phyloP scores from a whole-genome alignment of 2,888 invertebrate genomes.

The Drosophila stalkeri region DNA sequence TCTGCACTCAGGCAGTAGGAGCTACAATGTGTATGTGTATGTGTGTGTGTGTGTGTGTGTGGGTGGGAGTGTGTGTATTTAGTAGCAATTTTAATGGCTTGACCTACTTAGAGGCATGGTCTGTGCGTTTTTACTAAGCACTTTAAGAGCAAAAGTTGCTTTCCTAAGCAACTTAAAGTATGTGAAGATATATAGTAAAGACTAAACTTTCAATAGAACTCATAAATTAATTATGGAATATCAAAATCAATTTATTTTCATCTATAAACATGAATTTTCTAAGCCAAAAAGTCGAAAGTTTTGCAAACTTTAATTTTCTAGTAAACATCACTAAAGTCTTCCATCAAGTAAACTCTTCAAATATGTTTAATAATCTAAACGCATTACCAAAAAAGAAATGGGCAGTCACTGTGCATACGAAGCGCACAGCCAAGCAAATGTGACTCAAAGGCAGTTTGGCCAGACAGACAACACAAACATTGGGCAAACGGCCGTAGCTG shows the following conservation, averaged over 20 bases:
- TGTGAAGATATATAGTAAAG: not conserved
- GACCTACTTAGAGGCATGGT: slow-evolving; percentile 62
- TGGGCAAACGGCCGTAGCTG: slow-evolving; percentile 1
- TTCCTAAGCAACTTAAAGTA: slow-evolving; percentile 20
- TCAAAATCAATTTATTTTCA: not conserved
- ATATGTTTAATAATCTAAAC: slow-evolving; percentile 80
- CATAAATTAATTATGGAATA: not conserved
- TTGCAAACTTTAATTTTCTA: not conserved
- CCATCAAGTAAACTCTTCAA: slow-evolving; percentile 38
- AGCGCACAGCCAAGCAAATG: slow-evolving; percentile 23
- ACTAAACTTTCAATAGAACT: not conserved
- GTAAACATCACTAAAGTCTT: not conserved
- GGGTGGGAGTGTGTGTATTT: slow-evolving; percentile 24
- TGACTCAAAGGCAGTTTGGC: slow-evolving; percentile 44
- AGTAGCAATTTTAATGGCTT: slow-evolving; percentile 72
- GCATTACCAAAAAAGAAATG: slow-evolving; percentile 59
- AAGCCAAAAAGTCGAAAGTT: not conserved
- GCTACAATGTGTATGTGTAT: slow-evolving; percentile 1
- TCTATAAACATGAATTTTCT: not conserved
- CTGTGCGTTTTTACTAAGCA: slow-evolving; percentile 64
- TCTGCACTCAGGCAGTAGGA: slow-evolving; percentile 33
- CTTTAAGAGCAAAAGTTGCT: slow-evolving; percentile 47
- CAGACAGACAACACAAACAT: slow-evolving; percentile 63
- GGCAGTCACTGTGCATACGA: slow-evolving; percentile 53
- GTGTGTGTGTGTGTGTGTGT: slow-evolving; percentile 7